Conservation (phyloP, 2,888 invertebrate species). For the Pocota personata region DNA sequence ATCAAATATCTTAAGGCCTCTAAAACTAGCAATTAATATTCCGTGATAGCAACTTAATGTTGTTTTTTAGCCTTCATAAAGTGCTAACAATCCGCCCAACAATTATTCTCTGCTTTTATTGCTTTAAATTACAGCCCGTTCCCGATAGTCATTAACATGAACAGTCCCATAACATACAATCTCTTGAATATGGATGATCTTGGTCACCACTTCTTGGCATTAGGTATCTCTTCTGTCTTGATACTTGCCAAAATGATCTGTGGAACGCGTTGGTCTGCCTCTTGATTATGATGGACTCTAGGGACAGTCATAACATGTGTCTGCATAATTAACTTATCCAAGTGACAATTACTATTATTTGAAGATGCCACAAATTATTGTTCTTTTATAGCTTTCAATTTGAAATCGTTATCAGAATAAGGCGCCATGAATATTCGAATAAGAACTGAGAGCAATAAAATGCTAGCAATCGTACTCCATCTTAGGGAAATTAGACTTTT, state of each 20-base stretch:
- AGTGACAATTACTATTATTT: slow-evolving; percentile 32
- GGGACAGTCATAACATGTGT: slow-evolving; percentile 13
- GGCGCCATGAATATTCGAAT: slow-evolving; percentile 65
- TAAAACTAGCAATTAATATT: not conserved
- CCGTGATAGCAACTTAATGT: slow-evolving; percentile 21
- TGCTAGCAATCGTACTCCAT: slow-evolving; percentile 16
- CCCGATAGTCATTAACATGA: slow-evolving; percentile 5
- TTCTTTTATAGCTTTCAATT: not conserved
- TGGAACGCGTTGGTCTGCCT: not conserved
- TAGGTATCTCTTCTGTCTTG: not conserved
- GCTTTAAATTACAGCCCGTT: slow-evolving; percentile 11
- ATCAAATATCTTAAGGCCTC: not conserved
- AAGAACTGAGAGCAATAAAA: slow-evolving; percentile 18
- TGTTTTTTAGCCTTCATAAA: slow-evolving; percentile 33
- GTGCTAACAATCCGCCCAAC: slow-evolving; percentile 26
- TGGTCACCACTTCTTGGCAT: not conserved
- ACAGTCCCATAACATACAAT: slow-evolving; percentile 5
- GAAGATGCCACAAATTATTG: not conserved
- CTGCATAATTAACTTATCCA: slow-evolving; percentile 28
- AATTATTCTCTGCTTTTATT: slow-evolving; percentile 37
- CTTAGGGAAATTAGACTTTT: slow-evolving; percentile 1
- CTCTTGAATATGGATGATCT: not conserved
- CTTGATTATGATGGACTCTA: not conserved
- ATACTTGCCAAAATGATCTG: slow-evolving; percentile 28
- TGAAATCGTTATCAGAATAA: slow-evolving; percentile 38